Evolutionary conservation across 23 tunicate genomes (phyloP), one percentile per base, ranked within the genome.

Genomic region (Trididemnum clinides): DNA sequence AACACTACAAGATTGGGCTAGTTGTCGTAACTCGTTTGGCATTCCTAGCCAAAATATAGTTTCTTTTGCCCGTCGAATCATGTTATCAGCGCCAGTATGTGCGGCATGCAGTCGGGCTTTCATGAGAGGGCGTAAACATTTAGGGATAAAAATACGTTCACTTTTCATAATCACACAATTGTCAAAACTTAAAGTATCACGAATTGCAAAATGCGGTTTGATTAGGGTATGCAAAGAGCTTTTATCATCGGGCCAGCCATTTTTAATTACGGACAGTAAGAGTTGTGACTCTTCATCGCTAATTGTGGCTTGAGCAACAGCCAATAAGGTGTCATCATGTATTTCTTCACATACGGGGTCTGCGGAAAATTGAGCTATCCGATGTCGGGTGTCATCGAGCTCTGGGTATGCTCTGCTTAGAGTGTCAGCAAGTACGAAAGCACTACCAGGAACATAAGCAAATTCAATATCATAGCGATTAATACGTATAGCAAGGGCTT

Each of bases 1-100:
- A 7, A 57, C 27, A 19, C 5, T 28, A 25, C 84, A 78, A 54
- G 6, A 4, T 2, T 54, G n/a, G 20, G 72, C 81, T 5, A 75
- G 85, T 34, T 63, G 74, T 33, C 20, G 25, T 27, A 64, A 30
- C 10, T 64, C 85, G 1, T 63, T 34, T 7, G 85, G 54, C 73
- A 81, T 81, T 2, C 38, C 85, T 22, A 81, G 51, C 85, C 85
- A 81, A 81, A 81, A 81, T 2, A 81, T 27, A 2, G 85, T 38
- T 2, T 81, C 74, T 6, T 51, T 10, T 1, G 85, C 74, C 33
- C 85, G 31, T 25, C 85, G 74, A n/a, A 81, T 28, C 85, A 81
- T 81, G 57, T 77, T 81, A 21, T 34, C 85, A 64, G 31, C 31
- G 2, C 74, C 74, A 12, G 33, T 6, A 64, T 81, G 74, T 33